Evolutionary conservation across 2,888 invertebrate species (phyloP), one percentile per base, ranked within the genome.

Genomic region (Microplitis deprimator): DNA sequence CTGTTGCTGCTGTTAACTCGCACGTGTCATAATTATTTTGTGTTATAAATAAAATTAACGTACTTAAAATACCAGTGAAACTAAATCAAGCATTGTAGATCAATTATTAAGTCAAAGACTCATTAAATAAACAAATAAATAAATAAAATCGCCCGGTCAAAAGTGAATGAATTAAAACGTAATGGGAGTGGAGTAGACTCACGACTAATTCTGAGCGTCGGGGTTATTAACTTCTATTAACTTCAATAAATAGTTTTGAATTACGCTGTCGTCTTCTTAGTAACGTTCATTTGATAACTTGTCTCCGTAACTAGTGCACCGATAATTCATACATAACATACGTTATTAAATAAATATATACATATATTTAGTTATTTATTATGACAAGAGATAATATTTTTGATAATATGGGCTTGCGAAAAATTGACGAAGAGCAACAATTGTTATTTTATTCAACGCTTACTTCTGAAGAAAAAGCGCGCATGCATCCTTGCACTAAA

Each of bases 401-500:
- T 70, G 76, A 69, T 73, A 77, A 77, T 60, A 87, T 85, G 85
- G 84, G 83, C 68, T 73, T 84, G 39, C 81, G 82, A 79, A 81
- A 83, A 78, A 82, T 84, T 74, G 80, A 81, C 60, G 81, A 82
- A 50, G 85, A 85, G 79, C 71, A 70, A 8, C 29, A 72, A 62
- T 85, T 86, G 82, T 83, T 84, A 40, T 87, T 85, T 82, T 88
- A 87, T 79, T 77, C 84, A 74, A 87, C 83, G 77, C 79, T 89
- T 79, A 89, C 87, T 75, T 80, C 83, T 61, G 89, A 89, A 79
- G 89, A 89, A 83, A 86, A 81, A 81, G 82, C 84, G 78, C 85
- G 89, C 82, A 85, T 86, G 84, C 86, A 88, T 75, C 89, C 89
- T 75, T 87, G 86, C 76, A 84, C 81, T 77, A 86, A 80, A 78